Evolutionary conservation across 2,113 vertebrate species (phyloP).

Genomic region (Siniperca chuatsi): DNA sequence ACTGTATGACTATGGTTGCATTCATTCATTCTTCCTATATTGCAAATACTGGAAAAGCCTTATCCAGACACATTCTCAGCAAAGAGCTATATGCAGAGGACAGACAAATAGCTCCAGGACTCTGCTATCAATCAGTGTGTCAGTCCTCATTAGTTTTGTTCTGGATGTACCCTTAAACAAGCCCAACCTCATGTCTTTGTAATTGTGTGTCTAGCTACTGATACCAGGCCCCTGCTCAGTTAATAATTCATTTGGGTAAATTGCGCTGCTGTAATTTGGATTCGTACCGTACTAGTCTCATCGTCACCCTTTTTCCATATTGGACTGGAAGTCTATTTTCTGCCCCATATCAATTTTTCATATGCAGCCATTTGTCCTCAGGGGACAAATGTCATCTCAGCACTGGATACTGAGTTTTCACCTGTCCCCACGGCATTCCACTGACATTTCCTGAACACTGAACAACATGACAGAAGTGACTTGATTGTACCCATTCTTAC

Average conservation of each 20-base stretch:
- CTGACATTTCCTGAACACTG: conserved; percentile 64
- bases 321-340: conserved; percentile 80
- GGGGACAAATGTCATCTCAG: conserved; percentile 74
- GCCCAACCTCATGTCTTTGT: conserved; percentile 73
- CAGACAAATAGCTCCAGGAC: conserved; percentile 66
- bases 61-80: conserved; percentile 25
- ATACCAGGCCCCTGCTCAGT: conserved; percentile 65
- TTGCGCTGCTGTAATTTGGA: conserved; percentile 73
- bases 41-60: neutral
- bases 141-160: conserved; percentile 71
- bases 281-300: conserved; percentile 52
- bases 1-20: neutral
- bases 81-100: conserved; percentile 19
- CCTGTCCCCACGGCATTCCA: conserved; percentile 55
- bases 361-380: conserved; percentile 78
- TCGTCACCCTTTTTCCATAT: conserved; percentile 60
- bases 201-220: conserved; percentile 75
- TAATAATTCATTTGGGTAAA: conserved; percentile 82
- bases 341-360: conserved; percentile 84
- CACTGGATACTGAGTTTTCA: conserved; percentile 69
- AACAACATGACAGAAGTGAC: conserved; percentile 31
- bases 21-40: neutral
- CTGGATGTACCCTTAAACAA: conserved; percentile 75
- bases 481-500: conserved; percentile 47
- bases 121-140: conserved; percentile 70